phyloP scores from a whole-genome alignment of 2,888 invertebrate species.

The Stramonita haemastoma region DNA sequence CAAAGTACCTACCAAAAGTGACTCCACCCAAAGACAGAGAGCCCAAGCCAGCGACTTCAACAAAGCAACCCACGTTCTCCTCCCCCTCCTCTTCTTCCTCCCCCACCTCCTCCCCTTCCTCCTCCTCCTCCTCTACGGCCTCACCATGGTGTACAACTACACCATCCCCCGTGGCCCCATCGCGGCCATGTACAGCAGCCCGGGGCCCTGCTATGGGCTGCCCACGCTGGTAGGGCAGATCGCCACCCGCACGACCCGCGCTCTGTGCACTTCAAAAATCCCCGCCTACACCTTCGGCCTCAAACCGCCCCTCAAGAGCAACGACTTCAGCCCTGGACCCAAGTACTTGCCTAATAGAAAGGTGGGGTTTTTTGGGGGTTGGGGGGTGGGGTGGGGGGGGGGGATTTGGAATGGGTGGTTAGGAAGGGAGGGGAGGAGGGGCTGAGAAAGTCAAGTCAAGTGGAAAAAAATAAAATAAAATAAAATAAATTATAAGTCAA shows the following conservation, averaged over 20 bases:
- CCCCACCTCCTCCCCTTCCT: not conserved
- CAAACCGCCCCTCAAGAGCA: constrained; percentile 53
- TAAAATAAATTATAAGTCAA: too few species aligned
- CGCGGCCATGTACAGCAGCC: constrained; percentile 67
- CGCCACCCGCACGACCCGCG: constrained; percentile 62
- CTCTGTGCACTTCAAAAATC: constrained; percentile 60
- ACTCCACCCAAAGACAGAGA: too few species aligned
- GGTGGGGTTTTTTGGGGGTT: constrained; percentile 36
- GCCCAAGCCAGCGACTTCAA: too few species aligned
- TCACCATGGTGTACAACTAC: constrained; percentile 37
- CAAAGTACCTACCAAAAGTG: too few species aligned
- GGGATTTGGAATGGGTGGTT: not conserved
- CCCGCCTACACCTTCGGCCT: constrained; percentile 63
- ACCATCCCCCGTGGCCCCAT: constrained; percentile 66
- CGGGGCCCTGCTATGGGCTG: constrained; percentile 68
- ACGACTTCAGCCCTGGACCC: constrained; percentile 72
- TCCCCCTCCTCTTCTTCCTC: not conserved
- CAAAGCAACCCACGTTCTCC: not conserved
- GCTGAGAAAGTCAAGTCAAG: too few species aligned
- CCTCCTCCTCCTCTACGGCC: too few species aligned
- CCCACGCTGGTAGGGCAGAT: constrained; percentile 62
- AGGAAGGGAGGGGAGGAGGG: not conserved
- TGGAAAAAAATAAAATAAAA: too few species aligned
- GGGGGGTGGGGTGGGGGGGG: not conserved
- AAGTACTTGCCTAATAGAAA: constrained; percentile 66